A percentile compares a stretch with the other conserved stretches of the same genome.
Evolutionary conservation across 2,113 vertebrate species (phyloP).

Genomic region (Spheniscus mendiculus): DNA sequence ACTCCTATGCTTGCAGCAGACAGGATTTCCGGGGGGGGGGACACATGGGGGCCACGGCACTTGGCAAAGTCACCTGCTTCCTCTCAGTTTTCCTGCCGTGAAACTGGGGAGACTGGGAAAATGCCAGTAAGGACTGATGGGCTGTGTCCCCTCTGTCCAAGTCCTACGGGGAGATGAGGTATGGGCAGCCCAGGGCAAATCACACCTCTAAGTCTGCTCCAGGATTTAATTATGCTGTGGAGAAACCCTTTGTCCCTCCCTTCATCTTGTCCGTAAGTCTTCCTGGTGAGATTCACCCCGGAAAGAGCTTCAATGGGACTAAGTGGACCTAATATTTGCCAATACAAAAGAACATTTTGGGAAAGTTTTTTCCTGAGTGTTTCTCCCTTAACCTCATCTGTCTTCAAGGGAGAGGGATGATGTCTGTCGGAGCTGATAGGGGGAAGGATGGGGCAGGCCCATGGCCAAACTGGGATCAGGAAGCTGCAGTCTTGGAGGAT

Average conservation of each 20-base stretch:
- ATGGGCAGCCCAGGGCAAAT: not conserved
- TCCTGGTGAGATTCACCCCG: not conserved
- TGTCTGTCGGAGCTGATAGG: not conserved
- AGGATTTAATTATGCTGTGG: not conserved
- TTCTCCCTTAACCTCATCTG: not conserved
- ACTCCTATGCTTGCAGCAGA: not conserved
- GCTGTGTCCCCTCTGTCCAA: not conserved
- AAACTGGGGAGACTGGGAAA: not conserved
- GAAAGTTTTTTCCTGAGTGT: not conserved
- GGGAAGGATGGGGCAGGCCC: not conserved
- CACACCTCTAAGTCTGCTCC: not conserved
- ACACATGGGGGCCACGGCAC: rapidly evolving
- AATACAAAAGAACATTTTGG: not conserved
- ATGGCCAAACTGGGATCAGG: not conserved
- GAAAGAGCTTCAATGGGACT: not conserved
- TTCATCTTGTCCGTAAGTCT: not conserved
- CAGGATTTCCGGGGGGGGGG: rapidly evolving
- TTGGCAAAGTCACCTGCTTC: not conserved
- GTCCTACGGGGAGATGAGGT: rapidly evolving
- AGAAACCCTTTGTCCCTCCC: not conserved
- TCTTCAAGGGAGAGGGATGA: not conserved
- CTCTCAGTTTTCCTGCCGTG: not conserved
- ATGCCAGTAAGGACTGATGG: not conserved
- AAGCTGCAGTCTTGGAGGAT: not conserved
- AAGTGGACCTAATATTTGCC: not conserved